Conservation (phyloP, 2,113 vertebrate species). For the Tamias sibiricus region DNA sequence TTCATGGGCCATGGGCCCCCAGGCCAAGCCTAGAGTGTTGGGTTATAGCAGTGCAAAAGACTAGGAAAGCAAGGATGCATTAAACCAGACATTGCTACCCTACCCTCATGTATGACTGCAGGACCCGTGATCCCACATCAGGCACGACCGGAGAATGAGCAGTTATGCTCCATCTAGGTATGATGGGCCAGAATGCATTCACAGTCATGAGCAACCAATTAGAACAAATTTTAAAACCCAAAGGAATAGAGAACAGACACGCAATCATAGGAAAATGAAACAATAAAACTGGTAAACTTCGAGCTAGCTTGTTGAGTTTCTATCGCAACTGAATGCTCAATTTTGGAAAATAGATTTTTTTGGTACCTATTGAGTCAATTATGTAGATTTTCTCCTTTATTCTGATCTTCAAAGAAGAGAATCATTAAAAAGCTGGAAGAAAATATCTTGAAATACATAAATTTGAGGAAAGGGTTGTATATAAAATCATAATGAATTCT, state of each 20-base stretch:
- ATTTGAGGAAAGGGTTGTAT: not conserved
- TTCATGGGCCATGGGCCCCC: not conserved
- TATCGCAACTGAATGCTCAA: not conserved
- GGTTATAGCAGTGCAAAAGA: not conserved
- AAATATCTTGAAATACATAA: not conserved
- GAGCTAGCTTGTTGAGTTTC: not conserved
- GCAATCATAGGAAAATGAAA: not conserved
- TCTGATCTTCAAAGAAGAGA: not conserved
- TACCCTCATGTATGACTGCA: too few species aligned
- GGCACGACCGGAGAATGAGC: too few species aligned
- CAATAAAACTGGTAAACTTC: not conserved
- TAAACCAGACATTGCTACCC: too few species aligned
- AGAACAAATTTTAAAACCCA: not conserved
- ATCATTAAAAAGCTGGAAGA: not conserved
- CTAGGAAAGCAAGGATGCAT: not conserved
- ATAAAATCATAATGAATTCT: not conserved
- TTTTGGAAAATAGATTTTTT: not conserved
- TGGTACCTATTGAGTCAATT: not conserved
- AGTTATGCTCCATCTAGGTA: fast-evolving
- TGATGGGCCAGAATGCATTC: too few species aligned
- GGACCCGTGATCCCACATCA: fast-evolving
- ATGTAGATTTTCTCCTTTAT: not conserved
- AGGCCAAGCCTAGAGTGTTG: not conserved
- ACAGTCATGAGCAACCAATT: too few species aligned
- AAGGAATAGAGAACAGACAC: not conserved